Conservation (phyloP, 1,140 invertebrate species). For the Triops cancriformis region DNA sequence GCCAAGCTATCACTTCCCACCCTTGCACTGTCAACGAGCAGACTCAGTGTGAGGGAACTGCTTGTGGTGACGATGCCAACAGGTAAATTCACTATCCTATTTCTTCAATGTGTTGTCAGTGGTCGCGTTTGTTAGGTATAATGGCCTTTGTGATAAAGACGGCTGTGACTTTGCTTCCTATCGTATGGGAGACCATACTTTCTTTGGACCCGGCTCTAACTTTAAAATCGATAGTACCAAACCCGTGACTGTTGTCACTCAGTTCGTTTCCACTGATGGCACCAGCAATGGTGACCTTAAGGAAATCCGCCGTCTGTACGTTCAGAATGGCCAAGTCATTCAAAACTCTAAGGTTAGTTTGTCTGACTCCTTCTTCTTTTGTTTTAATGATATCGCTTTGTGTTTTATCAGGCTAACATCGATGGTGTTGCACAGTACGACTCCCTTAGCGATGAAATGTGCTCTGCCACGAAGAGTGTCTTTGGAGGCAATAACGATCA, state of each 20-base stretch:
- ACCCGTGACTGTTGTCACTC: slow-evolving; percentile 31
- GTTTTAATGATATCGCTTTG: neutral
- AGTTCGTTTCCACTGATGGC: slow-evolving; percentile 32
- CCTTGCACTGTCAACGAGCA: slow-evolving; percentile 28
- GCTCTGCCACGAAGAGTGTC: slow-evolving; percentile 27
- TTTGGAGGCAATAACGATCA: slow-evolving; percentile 31
- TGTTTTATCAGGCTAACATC: slow-evolving; percentile 25
- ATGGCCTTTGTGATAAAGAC: slow-evolving; percentile 32
- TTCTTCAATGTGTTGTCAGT: too few species aligned
- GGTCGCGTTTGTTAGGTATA: slow-evolving; percentile 25
- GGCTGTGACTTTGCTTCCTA: slow-evolving; percentile 32
- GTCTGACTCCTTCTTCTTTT: neutral
- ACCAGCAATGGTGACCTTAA: slow-evolving; percentile 31
- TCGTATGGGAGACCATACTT: slow-evolving; percentile 25
- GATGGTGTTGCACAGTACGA: slow-evolving; percentile 28
- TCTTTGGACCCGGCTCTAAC: slow-evolving; percentile 23
- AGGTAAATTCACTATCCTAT: slow-evolving; percentile 23
- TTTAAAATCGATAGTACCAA: slow-evolving; percentile 28
- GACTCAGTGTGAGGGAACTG: slow-evolving; percentile 29
- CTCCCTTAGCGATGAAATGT: slow-evolving; percentile 32
- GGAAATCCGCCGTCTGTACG: slow-evolving; percentile 25
- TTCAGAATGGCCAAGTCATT: neutral
- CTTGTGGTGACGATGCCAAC: slow-evolving; percentile 30
- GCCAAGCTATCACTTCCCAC: slow-evolving; percentile 30
- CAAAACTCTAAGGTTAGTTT: neutral